Percentiles rank a stretch among this genome's conserved stretches.
phyloP scores from a whole-genome alignment of 2,797 vertebrate genomes.

The Malurus leucopterus region DNA sequence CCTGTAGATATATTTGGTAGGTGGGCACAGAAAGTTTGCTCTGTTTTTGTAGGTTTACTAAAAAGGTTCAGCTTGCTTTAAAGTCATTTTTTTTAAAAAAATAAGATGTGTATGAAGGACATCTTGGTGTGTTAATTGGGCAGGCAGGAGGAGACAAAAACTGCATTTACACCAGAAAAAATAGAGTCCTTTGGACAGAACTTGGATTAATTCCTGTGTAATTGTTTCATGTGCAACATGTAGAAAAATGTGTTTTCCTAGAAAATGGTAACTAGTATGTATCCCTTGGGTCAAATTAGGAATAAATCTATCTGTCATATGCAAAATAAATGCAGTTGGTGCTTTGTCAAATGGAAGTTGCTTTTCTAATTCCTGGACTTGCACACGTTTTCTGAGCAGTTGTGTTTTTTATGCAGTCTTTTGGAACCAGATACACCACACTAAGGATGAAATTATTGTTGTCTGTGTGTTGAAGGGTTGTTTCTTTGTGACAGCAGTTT shows the following conservation, averaged over 20 bases:
- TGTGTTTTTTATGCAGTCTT: not conserved
- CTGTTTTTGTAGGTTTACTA: not conserved
- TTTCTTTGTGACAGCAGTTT: not conserved
- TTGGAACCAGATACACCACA: not conserved
- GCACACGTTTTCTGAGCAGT: not conserved
- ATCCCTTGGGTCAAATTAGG: not conserved
- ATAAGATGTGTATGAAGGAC: not conserved
- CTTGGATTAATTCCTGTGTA: not conserved
- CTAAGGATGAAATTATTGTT: not conserved
- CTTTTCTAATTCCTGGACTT: not conserved
- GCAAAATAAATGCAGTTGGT: not conserved
- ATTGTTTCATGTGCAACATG: not conserved
- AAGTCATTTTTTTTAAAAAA: not conserved
- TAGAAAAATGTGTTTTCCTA: not conserved
- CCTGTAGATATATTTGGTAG: fast-evolving
- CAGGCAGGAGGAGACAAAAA: not conserved
- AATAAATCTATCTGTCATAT: not conserved
- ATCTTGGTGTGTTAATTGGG: not conserved
- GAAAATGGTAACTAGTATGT: not conserved
- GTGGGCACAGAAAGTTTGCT: not conserved
- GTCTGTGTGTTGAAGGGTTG: not conserved
- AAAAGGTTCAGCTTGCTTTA: not conserved
- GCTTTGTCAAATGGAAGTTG: not conserved
- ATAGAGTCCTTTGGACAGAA: not conserved
- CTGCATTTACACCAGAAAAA: not conserved